A percentile compares a stretch with the other conserved stretches of the same genome.
Evolutionary conservation across 2,888 invertebrate genomes (phyloP).

Genomic region (Parthenolecanium corni): DNA sequence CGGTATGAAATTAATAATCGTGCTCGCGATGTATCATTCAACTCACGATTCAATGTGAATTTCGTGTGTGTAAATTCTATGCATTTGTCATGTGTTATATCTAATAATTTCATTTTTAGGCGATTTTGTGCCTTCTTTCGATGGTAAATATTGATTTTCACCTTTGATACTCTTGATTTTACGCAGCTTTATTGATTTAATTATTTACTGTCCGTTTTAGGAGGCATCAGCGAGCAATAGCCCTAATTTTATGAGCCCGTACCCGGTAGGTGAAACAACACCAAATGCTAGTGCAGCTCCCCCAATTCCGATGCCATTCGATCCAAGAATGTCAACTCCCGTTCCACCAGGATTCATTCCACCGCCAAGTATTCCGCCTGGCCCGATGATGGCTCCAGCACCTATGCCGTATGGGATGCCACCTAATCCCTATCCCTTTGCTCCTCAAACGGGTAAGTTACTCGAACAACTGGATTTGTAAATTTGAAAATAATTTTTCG

Average conservation of each 20-base stretch:
- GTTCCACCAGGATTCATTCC: conserved; percentile 22
- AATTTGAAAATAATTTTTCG: neutral
- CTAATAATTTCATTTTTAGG: too few relatives aligned
- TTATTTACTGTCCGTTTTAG: neutral
- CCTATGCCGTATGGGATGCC: conserved; percentile 22
- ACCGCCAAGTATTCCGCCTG: conserved; percentile 16
- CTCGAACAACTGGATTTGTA: too few relatives aligned
- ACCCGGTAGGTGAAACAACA: conserved; percentile 12
- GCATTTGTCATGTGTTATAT: too few relatives aligned
- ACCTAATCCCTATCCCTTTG: conserved; percentile 19
- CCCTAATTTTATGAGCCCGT: conserved; percentile 10
- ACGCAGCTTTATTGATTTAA: too few relatives aligned
- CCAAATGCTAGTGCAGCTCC: neutral
- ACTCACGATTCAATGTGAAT: too few relatives aligned
- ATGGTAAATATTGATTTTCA: too few relatives aligned
- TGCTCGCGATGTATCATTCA: too few relatives aligned
- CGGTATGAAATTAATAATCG: too few relatives aligned
- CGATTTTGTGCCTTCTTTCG: too few relatives aligned
- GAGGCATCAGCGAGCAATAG: conserved; percentile 2
- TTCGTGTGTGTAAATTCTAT: too few relatives aligned
- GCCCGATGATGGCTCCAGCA: conserved; percentile 15
- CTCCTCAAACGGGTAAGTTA: conserved; percentile 13
- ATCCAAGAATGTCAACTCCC: conserved; percentile 19
- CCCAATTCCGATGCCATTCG: conserved; percentile 13
- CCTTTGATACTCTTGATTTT: too few relatives aligned